Conservation (phyloP, 2,888 invertebrate genomes). For the Macrostomum cliftonense region DNA sequence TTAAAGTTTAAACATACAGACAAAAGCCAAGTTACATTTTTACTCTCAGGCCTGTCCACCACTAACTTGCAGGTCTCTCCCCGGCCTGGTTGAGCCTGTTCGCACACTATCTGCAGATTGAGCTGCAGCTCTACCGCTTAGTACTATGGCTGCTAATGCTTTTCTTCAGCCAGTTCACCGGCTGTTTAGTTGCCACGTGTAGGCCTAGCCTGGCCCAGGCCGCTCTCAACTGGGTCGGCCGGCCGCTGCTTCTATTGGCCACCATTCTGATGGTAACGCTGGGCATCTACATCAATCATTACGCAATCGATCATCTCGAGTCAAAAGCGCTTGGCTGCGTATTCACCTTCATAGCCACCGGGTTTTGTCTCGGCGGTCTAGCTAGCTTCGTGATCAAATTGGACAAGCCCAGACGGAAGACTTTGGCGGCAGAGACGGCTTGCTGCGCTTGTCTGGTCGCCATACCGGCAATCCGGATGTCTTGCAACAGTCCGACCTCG, state of each 20-base stretch:
- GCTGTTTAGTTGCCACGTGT: constrained; percentile 24
- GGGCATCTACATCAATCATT: constrained; percentile 35
- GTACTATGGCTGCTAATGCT: constrained; percentile 23
- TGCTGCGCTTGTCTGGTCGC: constrained; percentile 29
- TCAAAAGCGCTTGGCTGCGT: constrained; percentile 12
- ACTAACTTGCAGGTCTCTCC: too few species aligned
- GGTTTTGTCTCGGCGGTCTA: constrained; percentile 21
- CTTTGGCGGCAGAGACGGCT: constrained; percentile 28
- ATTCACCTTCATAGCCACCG: constrained; percentile 12
- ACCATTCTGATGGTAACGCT: constrained; percentile 32
- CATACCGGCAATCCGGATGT: constrained; percentile 25
- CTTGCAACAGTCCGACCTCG: constrained; percentile 25
- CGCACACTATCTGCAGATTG: too few species aligned
- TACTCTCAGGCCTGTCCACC: too few species aligned
- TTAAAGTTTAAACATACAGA: too few species aligned
- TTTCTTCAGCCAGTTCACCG: constrained; percentile 25
- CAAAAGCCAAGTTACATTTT: too few species aligned
- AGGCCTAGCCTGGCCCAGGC: constrained; percentile 25
- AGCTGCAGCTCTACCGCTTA: not conserved
- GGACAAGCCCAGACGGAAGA: constrained; percentile 20
- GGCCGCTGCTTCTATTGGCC: constrained; percentile 30
- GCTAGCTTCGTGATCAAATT: constrained; percentile 22
- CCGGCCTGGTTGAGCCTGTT: too few species aligned
- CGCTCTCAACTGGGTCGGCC: constrained; percentile 30
- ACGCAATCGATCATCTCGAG: constrained; percentile 26